Evolutionary conservation across 2,888 invertebrate species (phyloP).

Genomic region (Fragum fragum): DNA sequence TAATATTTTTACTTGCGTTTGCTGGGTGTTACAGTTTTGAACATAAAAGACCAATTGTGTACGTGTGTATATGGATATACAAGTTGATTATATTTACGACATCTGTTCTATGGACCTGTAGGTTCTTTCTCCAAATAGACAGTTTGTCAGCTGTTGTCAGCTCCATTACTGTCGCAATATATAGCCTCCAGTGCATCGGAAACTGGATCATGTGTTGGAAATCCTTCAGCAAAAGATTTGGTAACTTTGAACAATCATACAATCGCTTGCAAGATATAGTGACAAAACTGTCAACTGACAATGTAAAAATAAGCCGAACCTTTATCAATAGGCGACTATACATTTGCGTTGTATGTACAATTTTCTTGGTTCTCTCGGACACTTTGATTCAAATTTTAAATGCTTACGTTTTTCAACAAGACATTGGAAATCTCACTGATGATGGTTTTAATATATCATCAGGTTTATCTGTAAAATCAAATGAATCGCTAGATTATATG

Average conservation of each 20-base stretch:
- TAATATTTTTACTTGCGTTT: neutral
- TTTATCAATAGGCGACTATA: neutral
- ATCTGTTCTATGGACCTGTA: neutral
- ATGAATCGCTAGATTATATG: neutral
- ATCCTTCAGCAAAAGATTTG: neutral
- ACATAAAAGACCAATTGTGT: neutral
- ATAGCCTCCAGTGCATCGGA: neutral
- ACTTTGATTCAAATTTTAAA: neutral
- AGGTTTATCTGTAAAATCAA: neutral
- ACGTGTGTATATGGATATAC: neutral
- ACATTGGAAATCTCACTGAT: neutral
- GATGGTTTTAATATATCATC: neutral
- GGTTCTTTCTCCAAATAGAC: neutral
- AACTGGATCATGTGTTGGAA: neutral
- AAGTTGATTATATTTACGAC: neutral
- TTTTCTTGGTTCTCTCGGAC: neutral
- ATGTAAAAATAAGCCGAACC: neutral
- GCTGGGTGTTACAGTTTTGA: conserved; percentile 8
- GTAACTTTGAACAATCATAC: neutral
- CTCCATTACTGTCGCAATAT: neutral
- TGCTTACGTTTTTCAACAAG: neutral
- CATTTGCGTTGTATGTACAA: neutral
- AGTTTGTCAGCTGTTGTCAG: neutral
- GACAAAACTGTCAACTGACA: neutral
- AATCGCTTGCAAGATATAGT: too few relatives aligned